A percentile compares a stretch with the other conserved stretches of the same genome.
phyloP scores from a whole-genome alignment of 2,888 invertebrate species.

The Acrobasis repandana region DNA sequence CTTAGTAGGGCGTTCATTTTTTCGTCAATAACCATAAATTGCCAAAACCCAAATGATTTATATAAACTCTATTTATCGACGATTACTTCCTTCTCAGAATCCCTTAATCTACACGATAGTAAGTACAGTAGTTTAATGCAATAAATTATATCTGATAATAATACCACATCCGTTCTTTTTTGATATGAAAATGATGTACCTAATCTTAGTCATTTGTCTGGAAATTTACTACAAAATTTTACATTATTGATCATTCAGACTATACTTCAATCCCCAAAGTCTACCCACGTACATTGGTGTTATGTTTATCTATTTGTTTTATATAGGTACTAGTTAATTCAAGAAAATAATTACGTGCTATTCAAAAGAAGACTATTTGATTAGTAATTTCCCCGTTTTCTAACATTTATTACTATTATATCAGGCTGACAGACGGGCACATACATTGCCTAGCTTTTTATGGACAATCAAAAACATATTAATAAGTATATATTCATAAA shows the following conservation, averaged over 20 bases:
- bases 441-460: no score
- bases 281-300: no score
- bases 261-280: neutral
- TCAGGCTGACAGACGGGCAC: no score
- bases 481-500: no score
- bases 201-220: neutral
- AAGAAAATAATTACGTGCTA: no score
- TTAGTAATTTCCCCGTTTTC: no score
- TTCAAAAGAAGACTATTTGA: no score
- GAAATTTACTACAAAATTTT: neutral
- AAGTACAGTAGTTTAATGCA: constrained; percentile 9
- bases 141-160: constrained; percentile 13
- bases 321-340: no score
- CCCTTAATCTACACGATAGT: constrained; percentile 19
- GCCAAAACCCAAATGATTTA: constrained; percentile 39
- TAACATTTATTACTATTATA: no score
- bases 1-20: constrained; percentile 52
- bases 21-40: constrained; percentile 24
- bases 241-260: neutral
- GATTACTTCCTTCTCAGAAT: constrained; percentile 38
- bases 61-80: constrained; percentile 56
- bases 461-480: no score
- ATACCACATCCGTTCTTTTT: constrained; percentile 12
- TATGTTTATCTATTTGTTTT: no score
- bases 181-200: neutral